Conservation (phyloP, 2,888 invertebrate species). For the Lissocephala sabroskyi region DNA sequence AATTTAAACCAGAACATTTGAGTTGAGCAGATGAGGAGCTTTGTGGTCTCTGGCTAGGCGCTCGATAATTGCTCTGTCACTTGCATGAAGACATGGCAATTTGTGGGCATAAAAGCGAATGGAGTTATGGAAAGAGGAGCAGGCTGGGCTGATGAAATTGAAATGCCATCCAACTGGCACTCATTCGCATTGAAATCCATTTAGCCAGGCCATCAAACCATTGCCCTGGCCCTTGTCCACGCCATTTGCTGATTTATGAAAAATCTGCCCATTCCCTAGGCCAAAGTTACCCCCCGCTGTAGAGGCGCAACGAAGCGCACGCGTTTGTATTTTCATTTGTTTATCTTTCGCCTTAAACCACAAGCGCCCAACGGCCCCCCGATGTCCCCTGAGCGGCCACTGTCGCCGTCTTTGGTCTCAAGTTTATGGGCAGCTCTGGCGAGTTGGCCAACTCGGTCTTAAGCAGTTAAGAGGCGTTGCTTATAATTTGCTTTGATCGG, state of each 20-base stretch:
- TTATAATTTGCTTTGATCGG: conserved; percentile 64
- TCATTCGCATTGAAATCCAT: conserved; percentile 53
- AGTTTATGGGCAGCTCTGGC: conserved; percentile 9
- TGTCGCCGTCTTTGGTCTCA: neutral
- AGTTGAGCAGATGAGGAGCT: no score
- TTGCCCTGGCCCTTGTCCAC: conserved; percentile 5
- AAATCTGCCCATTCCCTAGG: conserved; percentile 22
- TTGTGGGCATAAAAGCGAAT: conserved; percentile 65
- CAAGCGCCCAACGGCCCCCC: no score
- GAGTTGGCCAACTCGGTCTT: conserved; percentile 8
- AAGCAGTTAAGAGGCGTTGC: conserved; percentile 62
- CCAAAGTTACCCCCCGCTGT: conserved; percentile 16
- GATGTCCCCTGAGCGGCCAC: neutral
- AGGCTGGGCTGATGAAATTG: conserved; percentile 48
- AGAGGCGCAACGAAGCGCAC: conserved; percentile 13
- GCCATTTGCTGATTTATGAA: conserved; percentile 60
- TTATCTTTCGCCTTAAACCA: conserved; percentile 10
- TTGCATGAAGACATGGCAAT: conserved; percentile 63
- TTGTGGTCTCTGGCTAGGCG: conserved; percentile 3
- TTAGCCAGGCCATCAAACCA: conserved; percentile 58
- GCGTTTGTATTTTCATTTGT: conserved; percentile 19
- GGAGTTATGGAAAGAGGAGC: no score
- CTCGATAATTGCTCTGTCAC: conserved; percentile 63
- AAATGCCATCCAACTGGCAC: conserved; percentile 38
- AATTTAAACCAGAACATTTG: no score